Evolutionary conservation across 2,888 invertebrate genomes (phyloP).

Genomic region (Eupithecia dodoneata): DNA sequence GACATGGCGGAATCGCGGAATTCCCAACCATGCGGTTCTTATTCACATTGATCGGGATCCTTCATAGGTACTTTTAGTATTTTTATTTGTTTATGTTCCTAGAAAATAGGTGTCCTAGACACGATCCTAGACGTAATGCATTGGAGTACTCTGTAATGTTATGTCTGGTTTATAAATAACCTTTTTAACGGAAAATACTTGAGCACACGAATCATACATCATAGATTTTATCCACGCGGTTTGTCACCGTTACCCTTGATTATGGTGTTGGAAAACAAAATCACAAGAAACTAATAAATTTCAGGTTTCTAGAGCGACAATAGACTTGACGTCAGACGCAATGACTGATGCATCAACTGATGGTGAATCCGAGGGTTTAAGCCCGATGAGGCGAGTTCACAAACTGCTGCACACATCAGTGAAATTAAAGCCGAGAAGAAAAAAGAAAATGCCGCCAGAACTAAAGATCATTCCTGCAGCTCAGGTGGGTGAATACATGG

Average conservation of each 20-base stretch:
- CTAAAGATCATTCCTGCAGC: slow-evolving; percentile 77
- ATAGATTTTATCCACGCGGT: not conserved
- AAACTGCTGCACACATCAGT: slow-evolving; percentile 69
- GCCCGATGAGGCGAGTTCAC: slow-evolving; percentile 74
- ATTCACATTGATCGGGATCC: not conserved
- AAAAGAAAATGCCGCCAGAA: slow-evolving; percentile 83
- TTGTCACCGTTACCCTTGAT: not conserved
- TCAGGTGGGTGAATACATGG: slow-evolving; percentile 50
- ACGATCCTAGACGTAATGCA: too few species aligned
- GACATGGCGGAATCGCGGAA: not conserved
- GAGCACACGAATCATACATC: not conserved
- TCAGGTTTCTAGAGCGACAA: slow-evolving; percentile 84
- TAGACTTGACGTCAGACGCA: slow-evolving; percentile 87
- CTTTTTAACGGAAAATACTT: not conserved
- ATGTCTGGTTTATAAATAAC: too few species aligned
- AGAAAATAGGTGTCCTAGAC: too few species aligned
- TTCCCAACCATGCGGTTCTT: not conserved
- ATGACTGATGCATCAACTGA: slow-evolving; percentile 87
- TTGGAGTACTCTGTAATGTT: too few species aligned
- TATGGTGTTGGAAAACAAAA: not conserved
- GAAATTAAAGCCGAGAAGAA: slow-evolving; percentile 72
- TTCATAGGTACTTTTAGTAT: not conserved
- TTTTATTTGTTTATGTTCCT: too few species aligned
- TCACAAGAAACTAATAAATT: slow-evolving; percentile 31
- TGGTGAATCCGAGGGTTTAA: slow-evolving; percentile 82